These are phyloP conservation scores for Entelurus aequoreus DNA, from an alignment of 2,113 vertebrate species.

Conservation along the genomic window DNA sequence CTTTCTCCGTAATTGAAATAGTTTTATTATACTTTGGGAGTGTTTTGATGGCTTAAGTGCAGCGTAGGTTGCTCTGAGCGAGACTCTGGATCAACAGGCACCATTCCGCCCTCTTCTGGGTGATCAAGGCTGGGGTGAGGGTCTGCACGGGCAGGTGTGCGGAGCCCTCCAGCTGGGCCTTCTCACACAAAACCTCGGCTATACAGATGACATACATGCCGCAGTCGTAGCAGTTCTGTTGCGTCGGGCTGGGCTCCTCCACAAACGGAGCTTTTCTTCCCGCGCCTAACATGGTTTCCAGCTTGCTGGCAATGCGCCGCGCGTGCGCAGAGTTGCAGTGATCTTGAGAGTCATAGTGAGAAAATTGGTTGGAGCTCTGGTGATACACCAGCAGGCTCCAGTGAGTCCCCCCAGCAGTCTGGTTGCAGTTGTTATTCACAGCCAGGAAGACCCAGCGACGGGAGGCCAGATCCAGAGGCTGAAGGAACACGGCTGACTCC, in stretches of 20 bases:
- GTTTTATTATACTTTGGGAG: constrained; percentile 26
- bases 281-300: constrained; percentile 78
- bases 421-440: constrained; percentile 91
- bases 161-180: constrained; percentile 55
- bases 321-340: constrained; percentile 84
- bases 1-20: constrained; percentile 38
- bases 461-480: constrained; percentile 78
- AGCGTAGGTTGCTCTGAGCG: constrained; percentile 69
- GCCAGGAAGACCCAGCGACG: constrained; percentile 85
- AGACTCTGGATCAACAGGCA: constrained; percentile 81
- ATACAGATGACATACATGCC: constrained; percentile 98
- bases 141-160: constrained; percentile 69
- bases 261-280: constrained; percentile 71
- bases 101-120: constrained; percentile 85
- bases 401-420: constrained; percentile 87
- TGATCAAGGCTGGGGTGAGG: constrained; percentile 87
- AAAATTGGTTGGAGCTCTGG: constrained; percentile 76
- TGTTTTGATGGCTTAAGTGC: constrained; percentile 44
- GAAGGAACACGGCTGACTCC: constrained; percentile 86
- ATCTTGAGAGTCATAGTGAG: constrained; percentile 92
- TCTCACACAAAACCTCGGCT: constrained; percentile 81
- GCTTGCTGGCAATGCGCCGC: constrained; percentile 79
- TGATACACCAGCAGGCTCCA: constrained; percentile 93
- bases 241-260: constrained; percentile 84
- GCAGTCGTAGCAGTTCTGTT: constrained; percentile 98